Percentiles rank a stretch among this genome's conserved stretches.
phyloP scores from a whole-genome alignment of 2,113 vertebrate genomes.

The Myotis lucifugus region DNA sequence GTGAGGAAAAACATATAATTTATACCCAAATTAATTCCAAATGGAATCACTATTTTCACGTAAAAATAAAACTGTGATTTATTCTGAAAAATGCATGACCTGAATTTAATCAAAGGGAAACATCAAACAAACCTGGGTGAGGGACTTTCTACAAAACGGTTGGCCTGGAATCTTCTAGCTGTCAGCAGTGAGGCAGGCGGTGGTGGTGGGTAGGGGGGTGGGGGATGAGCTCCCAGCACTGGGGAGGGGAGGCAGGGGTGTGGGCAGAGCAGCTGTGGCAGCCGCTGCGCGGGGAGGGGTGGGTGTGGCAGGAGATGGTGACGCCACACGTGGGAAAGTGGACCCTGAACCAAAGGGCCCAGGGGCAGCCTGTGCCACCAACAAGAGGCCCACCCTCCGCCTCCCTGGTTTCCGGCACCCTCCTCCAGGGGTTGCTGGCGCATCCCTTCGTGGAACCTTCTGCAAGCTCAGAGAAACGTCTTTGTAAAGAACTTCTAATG shows the following conservation, averaged over 20 bases:
- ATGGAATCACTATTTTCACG: background rate
- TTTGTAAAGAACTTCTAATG: background rate
- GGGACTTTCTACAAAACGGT: background rate
- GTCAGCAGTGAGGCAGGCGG: background rate
- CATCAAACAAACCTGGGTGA: constrained; percentile 27
- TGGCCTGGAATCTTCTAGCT: constrained; percentile 11
- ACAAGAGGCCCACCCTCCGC: background rate
- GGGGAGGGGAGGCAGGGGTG: background rate
- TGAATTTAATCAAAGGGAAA: constrained; percentile 59
- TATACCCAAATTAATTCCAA: constrained; percentile 39
- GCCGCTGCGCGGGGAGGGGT: fast-evolving
- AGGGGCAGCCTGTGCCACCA: background rate
- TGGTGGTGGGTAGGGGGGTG: too few species aligned
- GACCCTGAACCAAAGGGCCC: background rate
- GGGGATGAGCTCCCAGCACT: background rate
- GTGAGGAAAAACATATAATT: constrained; percentile 9
- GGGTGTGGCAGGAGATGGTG: background rate
- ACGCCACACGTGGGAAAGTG: background rate
- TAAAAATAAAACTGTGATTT: background rate
- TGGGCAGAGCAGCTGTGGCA: fast-evolving
- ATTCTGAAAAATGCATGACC: background rate
- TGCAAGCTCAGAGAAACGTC: background rate
- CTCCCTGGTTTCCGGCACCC: background rate
- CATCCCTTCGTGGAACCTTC: background rate
- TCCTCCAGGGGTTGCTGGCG: background rate